phyloP scores from a whole-genome alignment of 1,140 invertebrate species.

The Acyrthosiphon pisum region DNA sequence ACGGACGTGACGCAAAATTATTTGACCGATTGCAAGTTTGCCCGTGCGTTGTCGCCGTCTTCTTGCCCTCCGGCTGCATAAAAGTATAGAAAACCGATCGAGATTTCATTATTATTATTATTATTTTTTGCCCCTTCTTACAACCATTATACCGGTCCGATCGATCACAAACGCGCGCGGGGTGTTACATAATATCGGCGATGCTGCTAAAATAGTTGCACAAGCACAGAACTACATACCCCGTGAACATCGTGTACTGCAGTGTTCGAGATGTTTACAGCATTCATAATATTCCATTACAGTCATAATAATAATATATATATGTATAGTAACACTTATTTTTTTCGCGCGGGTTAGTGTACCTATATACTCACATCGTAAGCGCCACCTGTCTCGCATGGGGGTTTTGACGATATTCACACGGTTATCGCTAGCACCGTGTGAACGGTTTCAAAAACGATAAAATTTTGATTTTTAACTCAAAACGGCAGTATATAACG shows the following conservation, averaged over 20 bases:
- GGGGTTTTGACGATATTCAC: too few relatives aligned
- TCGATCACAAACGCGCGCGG: not conserved
- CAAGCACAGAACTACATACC: not conserved
- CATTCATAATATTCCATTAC: not conserved
- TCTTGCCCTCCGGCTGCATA: not conserved
- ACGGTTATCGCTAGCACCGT: too few relatives aligned
- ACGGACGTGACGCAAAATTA: not conserved
- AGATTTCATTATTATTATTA: slow-evolving; percentile 14
- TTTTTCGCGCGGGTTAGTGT: too few relatives aligned
- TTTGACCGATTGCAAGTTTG: slow-evolving; percentile 1
- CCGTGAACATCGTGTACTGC: not conserved
- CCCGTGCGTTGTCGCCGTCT: not conserved
- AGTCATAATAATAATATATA: too few relatives aligned
- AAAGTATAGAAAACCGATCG: not conserved
- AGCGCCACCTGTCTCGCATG: too few relatives aligned
- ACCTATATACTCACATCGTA: too few relatives aligned
- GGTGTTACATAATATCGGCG: not conserved
- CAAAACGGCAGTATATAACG: too few relatives aligned
- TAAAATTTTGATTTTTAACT: too few relatives aligned
- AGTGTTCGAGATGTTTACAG: not conserved
- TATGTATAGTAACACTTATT: too few relatives aligned
- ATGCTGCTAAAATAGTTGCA: not conserved
- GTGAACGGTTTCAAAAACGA: too few relatives aligned
- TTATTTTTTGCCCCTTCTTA: not conserved
- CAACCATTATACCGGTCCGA: not conserved